Base-by-base conservation (phyloP, 2,888 invertebrate genomes). In the Caenorhabditis sinica region DNA sequence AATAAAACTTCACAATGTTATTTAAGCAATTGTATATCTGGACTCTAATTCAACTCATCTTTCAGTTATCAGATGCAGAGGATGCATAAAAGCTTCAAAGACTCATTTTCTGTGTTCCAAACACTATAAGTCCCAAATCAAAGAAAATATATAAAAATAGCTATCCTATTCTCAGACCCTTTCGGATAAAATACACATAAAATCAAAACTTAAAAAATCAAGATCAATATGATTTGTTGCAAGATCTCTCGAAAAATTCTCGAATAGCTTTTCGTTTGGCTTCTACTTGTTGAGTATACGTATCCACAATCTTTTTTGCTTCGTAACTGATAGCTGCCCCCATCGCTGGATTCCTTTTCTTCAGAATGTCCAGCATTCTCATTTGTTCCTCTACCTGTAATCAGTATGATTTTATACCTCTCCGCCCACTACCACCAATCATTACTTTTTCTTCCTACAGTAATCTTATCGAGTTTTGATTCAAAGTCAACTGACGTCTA, bases 301-400 rank as follows among this genome's bases (percentile, higher is more conserved):
- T 17, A 8, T 58, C 72, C 30, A 72, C 72, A 36, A 80, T 72
- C 9, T n/a, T 17, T 13, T 36, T 49, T 5, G 72, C 72, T 40
- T 80, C 66, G 20, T 40, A 30, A 15, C 30, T 36, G 23, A 80
- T 65, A 8, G 40, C 11, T 3, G 20, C 17, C 20, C 30, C 58
- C 15, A 63, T 8, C 8, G 11, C 33, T 11, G 80, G 80, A 23
- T 80, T 72, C 53, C 72, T 25, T 15, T 25, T 45, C 51, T 40
- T 66, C 17, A 80, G 4, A 0, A 66, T 33, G 5, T 72, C 49
- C 45, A 80, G 25, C 72, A 66, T 80, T 63, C 80, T 65, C 53
- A 66, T 60, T 40, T 80, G 80, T 66, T 80, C 80, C 49, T 63
- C 58, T 9, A 80, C 49, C 80, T 79, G 71, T 17, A 79, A 76